phyloP scores from a whole-genome alignment of 1,140 invertebrate species.

The Drosophila ironensis region DNA sequence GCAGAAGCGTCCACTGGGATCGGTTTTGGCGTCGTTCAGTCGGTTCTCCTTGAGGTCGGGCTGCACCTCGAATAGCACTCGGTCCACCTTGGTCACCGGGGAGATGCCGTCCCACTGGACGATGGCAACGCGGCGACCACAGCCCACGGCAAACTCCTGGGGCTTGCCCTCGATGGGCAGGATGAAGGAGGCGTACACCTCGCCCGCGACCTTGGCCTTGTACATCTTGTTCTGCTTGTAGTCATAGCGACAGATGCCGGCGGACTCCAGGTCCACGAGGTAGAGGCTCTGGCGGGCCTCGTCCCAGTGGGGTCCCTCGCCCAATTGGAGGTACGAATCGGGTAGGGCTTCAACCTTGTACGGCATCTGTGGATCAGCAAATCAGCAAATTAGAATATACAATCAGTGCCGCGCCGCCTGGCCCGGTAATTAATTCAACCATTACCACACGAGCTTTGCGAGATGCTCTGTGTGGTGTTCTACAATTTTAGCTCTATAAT shows the following conservation, averaged over 20 bases:
- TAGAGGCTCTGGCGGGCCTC: conserved; percentile 84
- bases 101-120: conserved; percentile 87
- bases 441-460: background rate
- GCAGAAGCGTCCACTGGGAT: conserved; percentile 87
- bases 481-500: background rate
- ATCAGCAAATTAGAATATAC: background rate
- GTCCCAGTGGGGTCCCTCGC: conserved; percentile 88
- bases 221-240: conserved; percentile 83
- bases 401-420: too few relatives aligned
- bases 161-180: conserved; percentile 86
- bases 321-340: conserved; percentile 79
- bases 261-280: conserved; percentile 86
- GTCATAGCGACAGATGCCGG: conserved; percentile 84
- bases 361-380: conserved; percentile 69
- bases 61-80: conserved; percentile 85
- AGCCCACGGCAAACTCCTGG: conserved; percentile 86
- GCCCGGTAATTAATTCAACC: background rate
- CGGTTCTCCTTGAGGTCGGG: conserved; percentile 83
- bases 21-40: conserved; percentile 95
- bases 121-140: conserved; percentile 84
- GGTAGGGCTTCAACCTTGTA: conserved; percentile 77
- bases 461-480: too few relatives aligned
- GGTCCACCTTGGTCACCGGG: conserved; percentile 82
- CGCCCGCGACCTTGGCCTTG: conserved; percentile 82
- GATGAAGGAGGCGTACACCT: conserved; percentile 84